Evolutionary conservation across 64 coral and sea anemone genomes (phyloP), one percentile per base, ranked within the genome.

Genomic region (Acropora tenuis): DNA sequence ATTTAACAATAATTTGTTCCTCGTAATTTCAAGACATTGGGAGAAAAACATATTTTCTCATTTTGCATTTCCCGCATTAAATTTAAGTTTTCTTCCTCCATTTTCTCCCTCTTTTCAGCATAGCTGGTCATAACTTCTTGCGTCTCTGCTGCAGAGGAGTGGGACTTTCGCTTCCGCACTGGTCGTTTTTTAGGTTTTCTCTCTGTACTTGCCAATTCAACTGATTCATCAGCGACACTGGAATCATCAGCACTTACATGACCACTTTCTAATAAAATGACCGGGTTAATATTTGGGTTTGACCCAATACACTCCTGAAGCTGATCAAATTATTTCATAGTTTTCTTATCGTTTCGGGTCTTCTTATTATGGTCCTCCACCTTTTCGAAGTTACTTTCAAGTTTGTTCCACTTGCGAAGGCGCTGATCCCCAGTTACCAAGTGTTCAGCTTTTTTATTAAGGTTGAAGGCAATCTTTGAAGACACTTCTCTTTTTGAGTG

Each of bases 351-450:
- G 41, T 80, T 91, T 42, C 79, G 69, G 57, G 89, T 83, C 50
- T 41, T 67, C 16, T 76, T 83, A 48, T 91, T 76, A 47, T 91
- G 78, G 49, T 91, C 89, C 49, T 91, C 89, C 8, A 91, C 72
- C 65, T 91, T 53, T 83, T 91, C 83, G 6, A 18, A 57, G n/a
- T 66, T 91, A 52, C 10, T 41, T 16, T 74, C 89, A 43, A 83
- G 78, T 75, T 91, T 83, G 48, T 45, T 48, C 89, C 78, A 90
- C 55, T 90, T 90, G 50, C 78, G 17, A 52, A 82, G 50, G 43
- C 59, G 48, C 20, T 90, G 78, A 17, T 90, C 89, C 15, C 61
- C 61, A 57, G 59, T 82, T 10, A 89, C 88, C 47, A 49, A 47
- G 9, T 43, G 61, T 46, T 79, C 45, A 42, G 88, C 77, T 40